phyloP scores from a whole-genome alignment of 2,113 vertebrate species.

The Rhinoderma darwinii region DNA sequence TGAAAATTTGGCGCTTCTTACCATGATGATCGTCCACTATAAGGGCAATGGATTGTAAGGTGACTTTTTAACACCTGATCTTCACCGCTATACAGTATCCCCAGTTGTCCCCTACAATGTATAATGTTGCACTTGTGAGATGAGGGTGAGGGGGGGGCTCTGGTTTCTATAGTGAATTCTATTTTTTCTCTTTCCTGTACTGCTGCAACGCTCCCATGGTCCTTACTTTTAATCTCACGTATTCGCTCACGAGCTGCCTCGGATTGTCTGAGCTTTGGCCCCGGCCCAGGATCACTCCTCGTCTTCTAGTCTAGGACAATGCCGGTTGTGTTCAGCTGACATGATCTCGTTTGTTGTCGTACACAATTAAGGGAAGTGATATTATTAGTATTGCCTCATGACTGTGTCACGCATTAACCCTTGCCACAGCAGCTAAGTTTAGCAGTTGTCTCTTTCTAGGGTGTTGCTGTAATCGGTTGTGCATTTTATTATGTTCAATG shows the following conservation, averaged over 20 bases:
- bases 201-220: background rate
- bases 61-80: background rate
- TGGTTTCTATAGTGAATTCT: background rate
- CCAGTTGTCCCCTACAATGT: background rate
- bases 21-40: background rate
- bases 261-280: constrained; percentile 23
- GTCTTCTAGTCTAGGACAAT: constrained; percentile 43
- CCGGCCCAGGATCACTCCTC: constrained; percentile 29
- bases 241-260: background rate
- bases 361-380: constrained; percentile 60
- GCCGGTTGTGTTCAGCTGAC: constrained; percentile 41
- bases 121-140: background rate
- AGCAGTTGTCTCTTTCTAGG: background rate
- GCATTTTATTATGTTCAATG: background rate
- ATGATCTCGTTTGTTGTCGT: constrained; percentile 56
- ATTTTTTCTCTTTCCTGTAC: background rate
- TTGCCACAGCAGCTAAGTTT: background rate
- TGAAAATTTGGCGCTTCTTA: background rate
- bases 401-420: constrained; percentile 50
- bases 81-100: background rate
- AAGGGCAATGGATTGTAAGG: background rate
- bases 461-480: background rate
- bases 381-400: constrained; percentile 57
- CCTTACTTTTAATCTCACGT: background rate
- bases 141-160: background rate